These are phyloP conservation scores for Drosophila percnosoma DNA, from an alignment of 2,888 invertebrate genomes.

Conservation along the genomic window DNA sequence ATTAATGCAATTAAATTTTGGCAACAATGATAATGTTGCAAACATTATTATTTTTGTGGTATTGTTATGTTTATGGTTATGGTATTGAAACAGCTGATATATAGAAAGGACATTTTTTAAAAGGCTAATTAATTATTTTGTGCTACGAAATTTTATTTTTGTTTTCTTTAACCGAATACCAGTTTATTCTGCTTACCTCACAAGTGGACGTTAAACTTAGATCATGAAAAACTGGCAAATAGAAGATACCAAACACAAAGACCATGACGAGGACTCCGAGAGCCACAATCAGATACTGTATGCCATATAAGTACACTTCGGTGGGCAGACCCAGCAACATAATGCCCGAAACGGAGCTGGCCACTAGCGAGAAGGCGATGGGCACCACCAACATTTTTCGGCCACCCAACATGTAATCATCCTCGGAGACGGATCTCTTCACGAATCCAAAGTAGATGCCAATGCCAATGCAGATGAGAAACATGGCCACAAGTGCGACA, in stretches of 20 bases:
- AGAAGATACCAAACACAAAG: constrained; percentile 88
- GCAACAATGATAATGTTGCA: background rate
- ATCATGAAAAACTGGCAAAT: constrained; percentile 91
- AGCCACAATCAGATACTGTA: constrained; percentile 89
- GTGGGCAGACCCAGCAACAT: constrained; percentile 92
- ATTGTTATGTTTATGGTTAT: no score
- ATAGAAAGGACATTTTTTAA: no score
- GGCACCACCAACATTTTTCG: constrained; percentile 92
- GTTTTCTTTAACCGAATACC: background rate
- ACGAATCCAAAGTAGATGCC: constrained; percentile 92
- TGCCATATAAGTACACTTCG: constrained; percentile 92
- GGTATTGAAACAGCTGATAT: no score
- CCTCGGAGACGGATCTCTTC: constrained; percentile 87
- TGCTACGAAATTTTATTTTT: background rate
- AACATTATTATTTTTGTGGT: no score
- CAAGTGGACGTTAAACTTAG: constrained; percentile 91
- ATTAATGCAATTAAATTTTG: background rate
- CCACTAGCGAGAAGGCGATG: constrained; percentile 92
- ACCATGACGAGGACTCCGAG: constrained; percentile 88
- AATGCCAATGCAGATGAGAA: constrained; percentile 89
- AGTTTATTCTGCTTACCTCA: constrained; percentile 86
- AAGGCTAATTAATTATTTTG: background rate
- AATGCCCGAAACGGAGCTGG: constrained; percentile 92
- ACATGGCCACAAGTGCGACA: constrained; percentile 87
- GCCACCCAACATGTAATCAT: constrained; percentile 92